Percentiles rank a stretch among this genome's conserved stretches.
Conservation (phyloP, 1,140 invertebrate species). For the Bradysia coprophila region DNA sequence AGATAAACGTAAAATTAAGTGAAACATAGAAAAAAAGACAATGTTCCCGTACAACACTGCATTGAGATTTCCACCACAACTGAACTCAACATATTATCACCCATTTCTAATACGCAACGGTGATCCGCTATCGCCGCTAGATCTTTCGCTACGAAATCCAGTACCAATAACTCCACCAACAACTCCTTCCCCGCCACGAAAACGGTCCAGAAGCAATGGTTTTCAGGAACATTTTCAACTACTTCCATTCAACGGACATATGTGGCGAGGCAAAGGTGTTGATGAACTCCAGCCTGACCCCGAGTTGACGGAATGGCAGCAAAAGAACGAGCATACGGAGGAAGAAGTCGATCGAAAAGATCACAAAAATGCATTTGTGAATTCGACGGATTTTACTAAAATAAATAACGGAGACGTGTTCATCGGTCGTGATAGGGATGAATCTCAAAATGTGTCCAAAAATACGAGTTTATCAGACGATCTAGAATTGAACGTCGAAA, state of each 20-base stretch:
- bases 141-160: slow-evolving; percentile 29
- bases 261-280: slow-evolving; percentile 26
- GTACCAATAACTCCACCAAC: slow-evolving; percentile 38
- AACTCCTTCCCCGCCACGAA: slow-evolving; percentile 32
- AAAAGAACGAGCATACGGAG: slow-evolving; percentile 14
- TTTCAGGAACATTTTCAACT: slow-evolving; percentile 24
- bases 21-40: neutral
- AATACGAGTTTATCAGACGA: neutral
- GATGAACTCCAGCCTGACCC: slow-evolving; percentile 25
- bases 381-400: neutral
- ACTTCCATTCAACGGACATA: slow-evolving; percentile 26
- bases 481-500: neutral
- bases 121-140: slow-evolving; percentile 26
- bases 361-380: no score
- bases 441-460: neutral
- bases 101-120: neutral
- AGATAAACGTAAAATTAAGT: neutral
- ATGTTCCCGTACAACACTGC: neutral
- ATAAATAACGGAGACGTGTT: slow-evolving; percentile 7
- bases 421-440: neutral
- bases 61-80: neutral
- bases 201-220: slow-evolving; percentile 25
- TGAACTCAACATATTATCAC: neutral
- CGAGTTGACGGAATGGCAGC: slow-evolving; percentile 14
- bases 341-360: slow-evolving; percentile 15